Evolutionary conservation across 2,888 invertebrate species (phyloP), one percentile per base, ranked within the genome.

Genomic region (Cenopis cana): DNA sequence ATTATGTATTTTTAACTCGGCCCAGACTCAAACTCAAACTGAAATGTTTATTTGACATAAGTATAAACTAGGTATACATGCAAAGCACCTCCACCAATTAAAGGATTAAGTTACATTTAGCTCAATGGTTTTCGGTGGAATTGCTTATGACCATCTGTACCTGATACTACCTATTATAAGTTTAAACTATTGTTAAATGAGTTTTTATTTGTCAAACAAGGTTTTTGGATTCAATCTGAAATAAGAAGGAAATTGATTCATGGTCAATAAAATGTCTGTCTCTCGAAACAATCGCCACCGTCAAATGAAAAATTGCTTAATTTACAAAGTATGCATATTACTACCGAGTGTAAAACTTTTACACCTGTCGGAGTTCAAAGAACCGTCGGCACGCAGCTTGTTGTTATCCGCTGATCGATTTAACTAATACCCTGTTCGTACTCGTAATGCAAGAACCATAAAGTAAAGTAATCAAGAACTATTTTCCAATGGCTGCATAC

Each of bases 341-440:
- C 29, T 36, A 36, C 9, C 1, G 1, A 38, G 57, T 57, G 64
- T 24, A 38, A 66, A 66, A 55, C 66, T 71, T 60, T 36, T 62
- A 52, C 62, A 20, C 52, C 36, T 18, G 36, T 49, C 36, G 36
- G 55, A 71, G 66, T 71, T 71, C 71, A 71, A 70, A 61, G 60
- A 60, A 66, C 70, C 60, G 55, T 20, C 41, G 20, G 60, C 60
- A 66, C 69, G 69, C 46, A 59, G 24, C 14, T 14, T 54, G 29
- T 65, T 52, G 65, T 70, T 70, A 65, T 65, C 38, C 65, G 33
- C 33, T 24, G 59, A 70, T 70, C 70, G 65, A 62, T 69, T 65
- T 52, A 65, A 69, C 64, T 59, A 38, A 38, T 29, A n/a, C 17
- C 14, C 10, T 20, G 54, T 17, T 4, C 3, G 18, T 55, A 17